Evolutionary conservation across 2,113 vertebrate species (phyloP), one percentile per base, ranked within the genome.

Genomic region (Oenanthe oenanthe): DNA sequence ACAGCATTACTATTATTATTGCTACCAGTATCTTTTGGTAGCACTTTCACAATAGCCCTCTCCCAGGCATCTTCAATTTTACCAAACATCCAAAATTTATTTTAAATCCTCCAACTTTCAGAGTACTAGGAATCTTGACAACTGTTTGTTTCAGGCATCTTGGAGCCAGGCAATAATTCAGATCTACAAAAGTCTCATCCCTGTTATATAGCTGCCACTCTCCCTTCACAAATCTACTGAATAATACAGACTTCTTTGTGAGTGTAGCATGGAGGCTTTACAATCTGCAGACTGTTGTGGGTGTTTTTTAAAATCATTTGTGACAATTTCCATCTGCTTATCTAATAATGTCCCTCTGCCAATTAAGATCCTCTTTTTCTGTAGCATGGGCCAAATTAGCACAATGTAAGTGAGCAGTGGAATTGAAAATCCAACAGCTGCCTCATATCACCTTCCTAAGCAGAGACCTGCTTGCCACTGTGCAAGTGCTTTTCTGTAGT

Each of bases 311-410:
- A 15, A 91, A 89, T 94, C 0, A 86, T 80, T 95, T 5, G 8
- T 86, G 76, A 95, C 72, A 92, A 71, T 84, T 92, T 48, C 84
- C 84, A 94, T 80, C 80, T 96, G 89, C 60, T 84, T 77, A 58
- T 53, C 84, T 89, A 89, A 77, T 91, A 88, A 84, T 2, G 2
- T 74, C 56, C 73, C 34, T 80, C 34, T 50, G 31, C 60, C 47
- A 95, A 43, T 89, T 86, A 91, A 56, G 38, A 40, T 32, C 29
- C 19, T 86, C 47, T 70, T 65, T 11, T 79, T 85, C 48, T 88
- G 61, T 57, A 54, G 56, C 71, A 70, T 8, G 14, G 56, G 68
- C 56, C 84, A 80, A 93, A 92, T 89, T 47, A 91, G 38, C 0
- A 0, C 29, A 70, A 38, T 2, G 1, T 51, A 61, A 90, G 36